phyloP scores from a whole-genome alignment of 2,113 vertebrate species.

The Rhinichthys klamathensis region DNA sequence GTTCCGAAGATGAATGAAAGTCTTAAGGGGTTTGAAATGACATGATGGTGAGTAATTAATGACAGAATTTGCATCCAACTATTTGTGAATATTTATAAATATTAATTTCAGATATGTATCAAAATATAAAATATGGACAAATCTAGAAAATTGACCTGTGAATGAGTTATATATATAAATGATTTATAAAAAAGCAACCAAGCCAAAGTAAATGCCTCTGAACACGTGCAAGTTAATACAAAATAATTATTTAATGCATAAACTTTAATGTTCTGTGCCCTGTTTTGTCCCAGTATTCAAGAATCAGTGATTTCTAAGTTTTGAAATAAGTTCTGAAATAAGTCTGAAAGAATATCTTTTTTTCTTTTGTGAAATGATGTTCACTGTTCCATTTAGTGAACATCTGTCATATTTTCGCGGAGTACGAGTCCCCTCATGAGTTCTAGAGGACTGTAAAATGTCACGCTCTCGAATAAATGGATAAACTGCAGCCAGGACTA shows the following conservation, averaged over 20 bases:
- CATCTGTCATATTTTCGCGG: constrained; percentile 17
- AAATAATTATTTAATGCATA: not conserved
- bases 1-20: too few relatives aligned
- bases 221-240: not conserved
- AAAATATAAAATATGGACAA: not conserved
- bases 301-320: constrained; percentile 1
- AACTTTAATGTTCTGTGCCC: not conserved
- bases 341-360: not conserved
- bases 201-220: not conserved
- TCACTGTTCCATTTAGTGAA: constrained; percentile 18
- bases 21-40: too few relatives aligned
- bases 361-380: constrained; percentile 10
- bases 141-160: not conserved
- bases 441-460: constrained; percentile 39
- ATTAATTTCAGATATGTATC: too few relatives aligned
- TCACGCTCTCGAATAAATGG: constrained; percentile 47
- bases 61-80: too few relatives aligned
- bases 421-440: constrained; percentile 34
- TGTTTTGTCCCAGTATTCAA: constrained; percentile 28
- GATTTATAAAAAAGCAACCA: not conserved
- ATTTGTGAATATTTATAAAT: not conserved
- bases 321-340: constrained; percentile 3
- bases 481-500: constrained; percentile 84
- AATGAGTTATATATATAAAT: not conserved
- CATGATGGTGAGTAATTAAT: too few relatives aligned